phyloP scores from a whole-genome alignment of 2,113 vertebrate genomes.

The Glaucomys volans region DNA sequence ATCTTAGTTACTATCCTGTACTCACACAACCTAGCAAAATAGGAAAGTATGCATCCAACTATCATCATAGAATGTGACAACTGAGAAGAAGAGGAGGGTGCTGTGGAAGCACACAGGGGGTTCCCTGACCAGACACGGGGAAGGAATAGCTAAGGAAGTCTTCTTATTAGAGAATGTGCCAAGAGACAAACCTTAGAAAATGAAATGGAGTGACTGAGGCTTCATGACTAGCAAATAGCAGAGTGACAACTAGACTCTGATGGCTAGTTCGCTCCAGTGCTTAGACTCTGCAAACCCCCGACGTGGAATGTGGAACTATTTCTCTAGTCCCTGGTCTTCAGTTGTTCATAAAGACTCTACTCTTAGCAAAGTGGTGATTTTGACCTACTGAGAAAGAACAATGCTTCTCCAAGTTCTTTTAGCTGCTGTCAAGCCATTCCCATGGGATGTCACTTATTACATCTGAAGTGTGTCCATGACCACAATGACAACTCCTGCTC shows the following conservation, averaged over 20 bases:
- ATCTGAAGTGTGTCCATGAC: neutral
- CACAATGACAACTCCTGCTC: neutral
- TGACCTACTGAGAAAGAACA: neutral
- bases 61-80: neutral
- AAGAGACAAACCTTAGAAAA: neutral
- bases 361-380: constrained; percentile 21
- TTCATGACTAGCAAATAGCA: neutral
- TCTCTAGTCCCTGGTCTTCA: neutral
- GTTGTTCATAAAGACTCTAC: neutral
- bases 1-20: neutral
- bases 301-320: neutral
- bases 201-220: neutral
- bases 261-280: neutral
- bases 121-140: neutral
- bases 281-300: neutral
- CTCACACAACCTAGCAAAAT: neutral
- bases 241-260: neutral
- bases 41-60: neutral
- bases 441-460: neutral
- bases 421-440: neutral
- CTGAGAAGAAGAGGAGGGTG: neutral
- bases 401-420: neutral
- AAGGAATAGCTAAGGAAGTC: neutral
- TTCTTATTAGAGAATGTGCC: neutral
- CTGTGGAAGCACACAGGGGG: neutral